Evolutionary conservation across 2,888 invertebrate species (phyloP).

Genomic region (Nematopogon swammerdamellus): DNA sequence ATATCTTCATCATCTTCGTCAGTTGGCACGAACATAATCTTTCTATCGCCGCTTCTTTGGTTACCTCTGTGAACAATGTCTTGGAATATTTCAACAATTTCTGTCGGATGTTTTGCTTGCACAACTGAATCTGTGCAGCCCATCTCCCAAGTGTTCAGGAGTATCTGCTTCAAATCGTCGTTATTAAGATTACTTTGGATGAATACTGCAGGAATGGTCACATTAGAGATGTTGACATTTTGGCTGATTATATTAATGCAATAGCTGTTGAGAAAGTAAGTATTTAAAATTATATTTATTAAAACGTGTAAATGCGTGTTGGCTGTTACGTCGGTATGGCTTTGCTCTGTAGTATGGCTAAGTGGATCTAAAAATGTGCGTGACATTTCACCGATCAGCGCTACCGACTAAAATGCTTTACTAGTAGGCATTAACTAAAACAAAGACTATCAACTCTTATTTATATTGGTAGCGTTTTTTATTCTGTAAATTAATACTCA

Average conservation of each 20-base stretch:
- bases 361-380: no score
- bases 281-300: neutral
- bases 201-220: neutral
- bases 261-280: neutral
- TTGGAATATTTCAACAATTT: constrained; percentile 15
- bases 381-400: no score
- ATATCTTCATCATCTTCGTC: constrained; percentile 4
- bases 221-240: neutral
- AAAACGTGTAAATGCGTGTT: neutral
- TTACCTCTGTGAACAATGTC: constrained; percentile 12
- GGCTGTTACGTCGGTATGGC: neutral
- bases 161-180: neutral
- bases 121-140: constrained; percentile 17
- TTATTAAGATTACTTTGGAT: neutral
- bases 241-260: neutral
- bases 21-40: constrained; percentile 15
- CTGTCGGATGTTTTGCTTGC: constrained; percentile 12
- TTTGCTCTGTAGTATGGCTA: no score
- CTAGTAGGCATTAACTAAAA: no score
- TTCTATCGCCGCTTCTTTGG: constrained; percentile 18
- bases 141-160: constrained; percentile 8
- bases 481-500: no score
- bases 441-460: no score
- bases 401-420: no score
- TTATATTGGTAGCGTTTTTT: no score